Conservation (phyloP, 2,797 vertebrate genomes). For the Nannoperca australis region DNA sequence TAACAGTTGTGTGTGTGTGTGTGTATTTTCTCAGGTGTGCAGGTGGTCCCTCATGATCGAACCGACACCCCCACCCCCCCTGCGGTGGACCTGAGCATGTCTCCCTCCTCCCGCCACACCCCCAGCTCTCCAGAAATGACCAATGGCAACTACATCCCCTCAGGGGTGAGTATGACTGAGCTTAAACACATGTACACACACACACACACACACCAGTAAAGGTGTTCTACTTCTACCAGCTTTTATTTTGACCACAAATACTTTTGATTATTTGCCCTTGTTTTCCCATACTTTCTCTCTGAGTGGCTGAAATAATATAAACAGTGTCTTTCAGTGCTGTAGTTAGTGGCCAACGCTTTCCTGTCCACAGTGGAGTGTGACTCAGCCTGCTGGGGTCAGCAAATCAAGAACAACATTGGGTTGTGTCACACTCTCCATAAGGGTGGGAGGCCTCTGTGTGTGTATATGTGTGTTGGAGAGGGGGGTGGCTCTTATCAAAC, state of each 20-base stretch:
- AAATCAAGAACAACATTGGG: constrained; percentile 58
- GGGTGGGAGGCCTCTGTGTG: constrained; percentile 46
- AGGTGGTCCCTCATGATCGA: constrained; percentile 86
- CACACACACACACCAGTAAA: neutral
- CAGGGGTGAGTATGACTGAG: constrained; percentile 85
- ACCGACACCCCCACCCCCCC: constrained; percentile 88
- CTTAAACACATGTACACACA: constrained; percentile 8
- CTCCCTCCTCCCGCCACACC: constrained; percentile 88
- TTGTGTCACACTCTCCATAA: constrained; percentile 56
- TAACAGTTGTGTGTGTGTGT: constrained; percentile 50
- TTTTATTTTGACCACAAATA: neutral
- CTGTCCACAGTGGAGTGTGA: constrained; percentile 30
- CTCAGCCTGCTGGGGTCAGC: constrained; percentile 57
- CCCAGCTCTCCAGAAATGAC: constrained; percentile 88
- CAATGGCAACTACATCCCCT: constrained; percentile 84
- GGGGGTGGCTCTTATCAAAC: constrained; percentile 73
- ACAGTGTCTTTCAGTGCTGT: neutral
- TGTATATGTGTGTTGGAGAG: neutral
- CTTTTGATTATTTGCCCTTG: neutral
- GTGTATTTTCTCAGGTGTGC: constrained; percentile 79
- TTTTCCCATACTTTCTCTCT: neutral
- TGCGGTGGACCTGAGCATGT: constrained; percentile 93
- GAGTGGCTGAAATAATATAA: constrained; percentile 27
- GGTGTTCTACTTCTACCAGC: neutral
- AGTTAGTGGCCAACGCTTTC: constrained; percentile 18